Conservation (phyloP, 2,888 invertebrate genomes). For the Dioctria rufipes region DNA sequence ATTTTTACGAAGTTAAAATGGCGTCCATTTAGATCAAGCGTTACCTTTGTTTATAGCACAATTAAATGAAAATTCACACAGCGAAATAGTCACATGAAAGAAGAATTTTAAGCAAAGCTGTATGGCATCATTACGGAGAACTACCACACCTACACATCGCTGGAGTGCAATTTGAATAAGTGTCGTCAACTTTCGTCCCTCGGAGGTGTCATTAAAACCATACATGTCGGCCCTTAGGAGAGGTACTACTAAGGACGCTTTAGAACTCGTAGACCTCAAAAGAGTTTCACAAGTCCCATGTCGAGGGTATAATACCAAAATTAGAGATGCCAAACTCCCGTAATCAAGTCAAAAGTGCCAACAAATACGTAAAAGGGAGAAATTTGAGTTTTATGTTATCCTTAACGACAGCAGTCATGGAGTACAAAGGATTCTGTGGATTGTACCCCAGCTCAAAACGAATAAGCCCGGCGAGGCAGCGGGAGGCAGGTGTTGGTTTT, state of each 20-base stretch:
- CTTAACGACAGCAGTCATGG: constrained; percentile 41
- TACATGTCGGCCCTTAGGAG: neutral
- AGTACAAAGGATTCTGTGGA: neutral
- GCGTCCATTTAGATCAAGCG: constrained; percentile 19
- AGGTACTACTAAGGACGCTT: neutral
- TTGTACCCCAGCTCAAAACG: neutral
- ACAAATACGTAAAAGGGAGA: constrained; percentile 52
- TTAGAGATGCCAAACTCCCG: constrained; percentile 57
- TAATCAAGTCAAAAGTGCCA: constrained; percentile 57
- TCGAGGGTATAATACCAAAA: constrained; percentile 48
- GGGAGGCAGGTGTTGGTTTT: neutral
- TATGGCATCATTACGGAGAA: constrained; percentile 23
- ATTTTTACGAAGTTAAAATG: constrained; percentile 33
- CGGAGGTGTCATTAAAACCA: constrained; percentile 51
- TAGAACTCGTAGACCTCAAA: constrained; percentile 38
- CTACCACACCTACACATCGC: neutral
- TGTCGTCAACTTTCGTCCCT: constrained; percentile 41
- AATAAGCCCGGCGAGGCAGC: neutral
- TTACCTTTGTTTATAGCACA: neutral
- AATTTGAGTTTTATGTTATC: constrained; percentile 55
- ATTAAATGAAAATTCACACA: constrained; percentile 1
- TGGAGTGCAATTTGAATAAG: constrained; percentile 51
- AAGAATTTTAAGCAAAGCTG: neutral
- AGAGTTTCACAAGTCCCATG: constrained; percentile 40
- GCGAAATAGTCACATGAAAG: constrained; percentile 10